These are phyloP conservation scores for Drosophila tsacasi DNA, from an alignment of 1,140 invertebrate genomes.

Conservation along the genomic window DNA sequence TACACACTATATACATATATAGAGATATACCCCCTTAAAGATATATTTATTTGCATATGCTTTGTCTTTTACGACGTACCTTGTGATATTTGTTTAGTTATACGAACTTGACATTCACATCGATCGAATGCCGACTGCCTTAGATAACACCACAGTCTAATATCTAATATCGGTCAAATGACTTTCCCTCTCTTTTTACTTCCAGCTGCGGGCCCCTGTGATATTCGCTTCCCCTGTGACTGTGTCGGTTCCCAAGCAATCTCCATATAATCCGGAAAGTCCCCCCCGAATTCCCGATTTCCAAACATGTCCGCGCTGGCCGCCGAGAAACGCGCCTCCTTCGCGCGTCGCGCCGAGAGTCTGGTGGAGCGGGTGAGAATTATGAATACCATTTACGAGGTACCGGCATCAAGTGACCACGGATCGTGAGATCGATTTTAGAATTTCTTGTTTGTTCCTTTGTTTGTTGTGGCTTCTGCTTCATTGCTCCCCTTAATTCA, in stretches of 20 bases:
- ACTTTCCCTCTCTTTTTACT: conserved; percentile 39
- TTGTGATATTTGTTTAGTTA: conserved; percentile 34
- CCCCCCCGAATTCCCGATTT: not conserved
- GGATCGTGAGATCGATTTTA: conserved; percentile 76
- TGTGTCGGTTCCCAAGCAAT: conserved; percentile 14
- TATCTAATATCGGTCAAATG: conserved; percentile 4
- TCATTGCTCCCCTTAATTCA: conserved; percentile 32
- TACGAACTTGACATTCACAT: conserved; percentile 17
- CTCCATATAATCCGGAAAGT: conserved; percentile 9
- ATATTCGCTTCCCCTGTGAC: conserved; percentile 15
- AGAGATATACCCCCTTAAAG: not conserved
- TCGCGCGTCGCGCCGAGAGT: conserved; percentile 84
- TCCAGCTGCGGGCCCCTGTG: conserved; percentile 10
- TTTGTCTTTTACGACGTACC: conserved; percentile 5
- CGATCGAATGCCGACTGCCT: conserved; percentile 31
- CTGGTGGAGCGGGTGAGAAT: conserved; percentile 85
- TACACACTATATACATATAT: not conserved
- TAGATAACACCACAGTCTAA: conserved; percentile 29
- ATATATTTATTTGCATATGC: conserved; percentile 27
- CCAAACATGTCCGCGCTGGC: conserved; percentile 56
- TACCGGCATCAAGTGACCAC: conserved; percentile 83
- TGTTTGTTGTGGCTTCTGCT: conserved; percentile 42
- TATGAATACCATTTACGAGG: conserved; percentile 85
- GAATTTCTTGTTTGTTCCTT: conserved; percentile 52
- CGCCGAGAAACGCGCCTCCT: conserved; percentile 75